Percentiles rank a stretch among this genome's conserved stretches.
Evolutionary conservation across 2,797 vertebrate species (phyloP).

Genomic region (Chrysocyon brachyurus): DNA sequence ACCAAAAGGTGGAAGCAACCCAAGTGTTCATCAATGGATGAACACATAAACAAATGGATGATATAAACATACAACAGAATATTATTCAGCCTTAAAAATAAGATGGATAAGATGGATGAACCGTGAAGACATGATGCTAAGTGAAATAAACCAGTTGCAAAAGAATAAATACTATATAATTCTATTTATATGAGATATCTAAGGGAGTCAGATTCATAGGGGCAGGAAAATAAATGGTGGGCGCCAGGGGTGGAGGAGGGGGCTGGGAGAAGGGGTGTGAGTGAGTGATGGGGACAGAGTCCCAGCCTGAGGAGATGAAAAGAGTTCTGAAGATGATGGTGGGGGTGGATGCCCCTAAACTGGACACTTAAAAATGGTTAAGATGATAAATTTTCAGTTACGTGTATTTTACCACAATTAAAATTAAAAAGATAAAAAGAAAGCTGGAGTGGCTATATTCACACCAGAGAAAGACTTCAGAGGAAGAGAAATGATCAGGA

Average conservation of each 20-base stretch:
- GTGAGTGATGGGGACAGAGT: not conserved
- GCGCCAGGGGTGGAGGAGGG: not conserved
- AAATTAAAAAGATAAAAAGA: not conserved
- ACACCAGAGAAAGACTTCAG: not conserved
- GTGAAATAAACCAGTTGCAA: not conserved
- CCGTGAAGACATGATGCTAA: not conserved
- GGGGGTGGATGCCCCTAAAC: not conserved
- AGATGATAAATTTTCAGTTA: not conserved
- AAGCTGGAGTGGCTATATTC: not conserved
- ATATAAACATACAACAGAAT: not conserved
- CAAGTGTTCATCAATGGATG: too few relatives aligned
- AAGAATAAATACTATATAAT: not conserved
- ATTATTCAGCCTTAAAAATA: not conserved
- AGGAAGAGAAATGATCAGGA: not conserved
- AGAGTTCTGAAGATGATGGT: not conserved
- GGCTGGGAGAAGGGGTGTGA: not conserved
- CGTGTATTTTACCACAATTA: not conserved
- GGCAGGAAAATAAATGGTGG: not conserved
- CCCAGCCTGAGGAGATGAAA: not conserved
- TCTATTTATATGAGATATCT: not conserved
- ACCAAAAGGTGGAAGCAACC: not conserved
- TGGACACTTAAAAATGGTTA: not conserved
- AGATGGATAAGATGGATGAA: not conserved
- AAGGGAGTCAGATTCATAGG: not conserved
- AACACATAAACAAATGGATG: not conserved